Base-by-base conservation (phyloP, 2,113 vertebrate genomes). In the Semicossyphus pulcher region DNA sequence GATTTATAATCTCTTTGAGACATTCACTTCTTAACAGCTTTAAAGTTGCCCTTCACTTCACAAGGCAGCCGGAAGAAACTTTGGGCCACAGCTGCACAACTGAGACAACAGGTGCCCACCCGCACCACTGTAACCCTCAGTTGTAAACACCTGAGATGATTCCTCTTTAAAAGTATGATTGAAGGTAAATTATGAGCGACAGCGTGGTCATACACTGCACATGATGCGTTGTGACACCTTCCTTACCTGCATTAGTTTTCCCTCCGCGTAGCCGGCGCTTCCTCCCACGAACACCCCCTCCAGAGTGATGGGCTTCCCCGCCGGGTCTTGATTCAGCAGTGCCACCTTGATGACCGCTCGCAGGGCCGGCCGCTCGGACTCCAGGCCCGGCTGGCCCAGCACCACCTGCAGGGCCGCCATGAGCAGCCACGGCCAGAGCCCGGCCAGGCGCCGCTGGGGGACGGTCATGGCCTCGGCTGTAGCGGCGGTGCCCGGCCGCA, bases 361-460 rank as follows among this genome's bases (percentile, higher is more conserved):
- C 78, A 95, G 95, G 4, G 90, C 91, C 68, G 93, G 91, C 32
- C 94, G 89, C 91, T 97, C 94, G 88, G 96, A 86, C 90, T 96
- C 96, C 93, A 94, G 93, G 93, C 95, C 95, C 0, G 93, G 93
- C 42, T 86, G 95, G 93, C 94, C 95, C 61, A 96, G 93, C 88
- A 93, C 95, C 86, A 95, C 94, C 94, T 96, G 96, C 89, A 97
- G 93, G 92, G 93, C 95, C 86, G 95, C 95, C 95, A 96, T 95
- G 87, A 97, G 95, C 93, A 99, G 96, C 96, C 96, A 97, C 91
- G 95, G 96, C 97, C 96, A 98, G 94, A 97, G 96, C 94, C 95
- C 94, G 95, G 95, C 95, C 96, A 95, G 94, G 93, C 94, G 96
- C 94, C 94, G 94, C 94, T 80, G 96, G 92, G 94, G 94, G 93